These are phyloP conservation scores for Tragelaphus scriptus DNA, from an alignment of 2,113 vertebrate species.

Conservation along the genomic window DNA sequence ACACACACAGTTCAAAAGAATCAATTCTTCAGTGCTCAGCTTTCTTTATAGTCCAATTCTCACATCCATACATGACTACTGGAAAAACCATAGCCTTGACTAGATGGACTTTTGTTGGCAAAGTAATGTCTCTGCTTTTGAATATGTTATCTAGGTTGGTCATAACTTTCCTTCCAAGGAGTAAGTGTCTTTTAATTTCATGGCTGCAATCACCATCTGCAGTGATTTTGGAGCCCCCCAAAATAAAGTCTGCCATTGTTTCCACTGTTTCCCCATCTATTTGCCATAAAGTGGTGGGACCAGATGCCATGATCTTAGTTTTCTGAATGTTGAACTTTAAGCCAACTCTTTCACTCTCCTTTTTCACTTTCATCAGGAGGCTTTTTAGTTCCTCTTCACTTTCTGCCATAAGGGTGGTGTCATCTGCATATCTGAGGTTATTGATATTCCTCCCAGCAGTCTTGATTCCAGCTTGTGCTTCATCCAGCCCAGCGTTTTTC, in stretches of 20 bases:
- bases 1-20: neutral
- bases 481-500: accelerated
- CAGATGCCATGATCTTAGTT: neutral
- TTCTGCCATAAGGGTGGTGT: neutral
- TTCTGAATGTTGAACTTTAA: neutral
- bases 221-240: no score
- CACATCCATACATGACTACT: neutral
- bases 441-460: neutral
- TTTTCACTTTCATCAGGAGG: neutral
- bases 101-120: no score
- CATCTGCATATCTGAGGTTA: neutral
- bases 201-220: no score
- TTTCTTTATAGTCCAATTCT: neutral
- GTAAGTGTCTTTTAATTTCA: no score
- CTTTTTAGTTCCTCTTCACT: neutral
- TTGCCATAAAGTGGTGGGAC: no score
- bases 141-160: no score
- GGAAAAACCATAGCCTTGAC: neutral
- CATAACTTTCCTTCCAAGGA: no score
- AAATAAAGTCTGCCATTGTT: no score
- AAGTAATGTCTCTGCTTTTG: no score
- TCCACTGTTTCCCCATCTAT: no score
- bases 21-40: accelerated
- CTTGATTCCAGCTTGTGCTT: neutral
- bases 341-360: neutral